These are phyloP conservation scores for Dryocosmus kuriphilus DNA, from an alignment of 2,888 invertebrate species.

Conservation along the genomic window DNA sequence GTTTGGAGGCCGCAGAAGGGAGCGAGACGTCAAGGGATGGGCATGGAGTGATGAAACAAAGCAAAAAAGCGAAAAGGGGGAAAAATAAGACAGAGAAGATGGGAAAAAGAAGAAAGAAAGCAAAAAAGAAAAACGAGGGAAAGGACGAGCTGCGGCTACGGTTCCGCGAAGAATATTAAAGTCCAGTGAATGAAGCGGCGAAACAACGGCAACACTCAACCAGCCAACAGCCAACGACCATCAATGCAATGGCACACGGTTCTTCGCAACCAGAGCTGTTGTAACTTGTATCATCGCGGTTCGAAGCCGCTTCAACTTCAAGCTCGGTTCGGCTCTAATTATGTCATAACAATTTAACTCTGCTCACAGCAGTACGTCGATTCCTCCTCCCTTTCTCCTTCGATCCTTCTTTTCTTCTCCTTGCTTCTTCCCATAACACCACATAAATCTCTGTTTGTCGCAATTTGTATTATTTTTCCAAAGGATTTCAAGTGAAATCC, in stretches of 20 bases:
- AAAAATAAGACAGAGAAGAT: constrained; percentile 49
- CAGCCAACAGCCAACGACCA: constrained; percentile 35
- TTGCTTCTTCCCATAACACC: constrained; percentile 38
- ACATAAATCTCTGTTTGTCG: constrained; percentile 14
- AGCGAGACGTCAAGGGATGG: constrained; percentile 1
- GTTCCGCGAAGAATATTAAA: constrained; percentile 60
- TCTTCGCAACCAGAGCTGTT: constrained; percentile 38
- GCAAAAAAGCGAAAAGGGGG: not conserved
- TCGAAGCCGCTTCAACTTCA: constrained; percentile 46
- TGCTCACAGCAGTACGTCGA: constrained; percentile 43
- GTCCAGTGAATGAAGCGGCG: constrained; percentile 59
- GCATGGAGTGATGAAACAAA: constrained; percentile 27
- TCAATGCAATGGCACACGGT: constrained; percentile 44
- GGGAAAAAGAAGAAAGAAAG: constrained; percentile 45
- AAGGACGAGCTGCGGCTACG: constrained; percentile 43
- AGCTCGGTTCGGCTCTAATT: constrained; percentile 69
- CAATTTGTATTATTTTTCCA: constrained; percentile 21
- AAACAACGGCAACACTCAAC: constrained; percentile 44
- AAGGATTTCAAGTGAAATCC: constrained; percentile 16
- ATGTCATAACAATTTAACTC: constrained; percentile 75
- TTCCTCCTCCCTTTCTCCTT: constrained; percentile 8
- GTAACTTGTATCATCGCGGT: constrained; percentile 42
- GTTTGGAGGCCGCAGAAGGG: constrained; percentile 22
- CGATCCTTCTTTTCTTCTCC: constrained; percentile 26
- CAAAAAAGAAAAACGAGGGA: constrained; percentile 52